phyloP scores from a whole-genome alignment of 1,140 invertebrate genomes.

The Diachasma alloeum region DNA sequence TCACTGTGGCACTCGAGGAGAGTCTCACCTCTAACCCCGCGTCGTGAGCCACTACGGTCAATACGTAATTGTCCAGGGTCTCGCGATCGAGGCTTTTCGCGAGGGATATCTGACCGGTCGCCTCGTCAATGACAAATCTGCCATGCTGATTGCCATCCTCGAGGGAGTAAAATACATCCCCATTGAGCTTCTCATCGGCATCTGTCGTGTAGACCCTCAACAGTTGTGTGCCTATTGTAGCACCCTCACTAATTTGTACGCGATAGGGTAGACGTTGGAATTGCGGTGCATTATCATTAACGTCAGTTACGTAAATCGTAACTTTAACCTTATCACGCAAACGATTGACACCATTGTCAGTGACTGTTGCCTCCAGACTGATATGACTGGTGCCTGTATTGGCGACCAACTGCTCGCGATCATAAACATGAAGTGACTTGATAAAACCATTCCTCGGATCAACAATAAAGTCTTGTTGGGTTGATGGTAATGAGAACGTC shows the following conservation, averaged over 20 bases:
- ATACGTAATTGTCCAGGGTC: constrained; percentile 76
- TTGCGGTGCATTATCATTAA: constrained; percentile 91
- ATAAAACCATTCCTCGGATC: constrained; percentile 93
- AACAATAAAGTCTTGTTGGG: constrained; percentile 85
- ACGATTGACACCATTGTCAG: constrained; percentile 84
- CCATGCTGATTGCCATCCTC: constrained; percentile 81
- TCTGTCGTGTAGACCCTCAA: constrained; percentile 86
- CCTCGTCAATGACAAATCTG: constrained; percentile 84
- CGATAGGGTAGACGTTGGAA: constrained; percentile 85
- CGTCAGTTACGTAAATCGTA: constrained; percentile 86
- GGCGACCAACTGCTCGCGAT: constrained; percentile 83
- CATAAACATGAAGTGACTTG: constrained; percentile 84
- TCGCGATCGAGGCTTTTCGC: constrained; percentile 85
- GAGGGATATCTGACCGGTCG: constrained; percentile 85
- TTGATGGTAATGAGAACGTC: constrained; percentile 81
- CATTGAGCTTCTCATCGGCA: constrained; percentile 89
- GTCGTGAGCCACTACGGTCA: constrained; percentile 85
- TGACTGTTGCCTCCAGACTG: constrained; percentile 83
- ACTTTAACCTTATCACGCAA: constrained; percentile 89
- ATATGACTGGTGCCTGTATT: constrained; percentile 80
- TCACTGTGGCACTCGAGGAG: constrained; percentile 79
- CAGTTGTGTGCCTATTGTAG: constrained; percentile 80
- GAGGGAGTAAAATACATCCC: constrained; percentile 87
- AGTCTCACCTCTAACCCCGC: constrained; percentile 74
- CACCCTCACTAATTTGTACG: constrained; percentile 85